Evolutionary conservation across 2,113 vertebrate species (phyloP).

Genomic region (Lophura nycthemera): DNA sequence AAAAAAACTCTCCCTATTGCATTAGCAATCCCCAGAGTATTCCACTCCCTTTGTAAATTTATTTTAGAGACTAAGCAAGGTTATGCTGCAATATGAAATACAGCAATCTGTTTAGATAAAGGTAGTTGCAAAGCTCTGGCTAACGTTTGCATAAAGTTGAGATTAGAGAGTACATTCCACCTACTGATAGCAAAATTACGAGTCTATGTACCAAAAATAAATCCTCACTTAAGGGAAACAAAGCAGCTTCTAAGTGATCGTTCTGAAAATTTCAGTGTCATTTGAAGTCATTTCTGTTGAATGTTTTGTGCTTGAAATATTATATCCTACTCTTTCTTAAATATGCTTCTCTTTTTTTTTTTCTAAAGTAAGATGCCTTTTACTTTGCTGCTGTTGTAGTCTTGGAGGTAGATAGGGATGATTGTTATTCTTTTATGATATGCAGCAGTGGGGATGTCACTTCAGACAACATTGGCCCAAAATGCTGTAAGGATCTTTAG

Average conservation of each 20-base stretch:
- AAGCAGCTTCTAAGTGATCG: constrained; percentile 1
- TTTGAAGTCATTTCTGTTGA: not conserved
- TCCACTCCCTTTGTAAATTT: constrained; percentile 27
- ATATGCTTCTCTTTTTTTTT: not conserved
- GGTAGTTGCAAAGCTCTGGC: not conserved
- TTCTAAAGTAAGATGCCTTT: not conserved
- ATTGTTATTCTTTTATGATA: not conserved
- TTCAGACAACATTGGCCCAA: not conserved
- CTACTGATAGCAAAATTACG: constrained; percentile 7
- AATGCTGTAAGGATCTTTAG: not conserved
- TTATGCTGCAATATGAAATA: not conserved
- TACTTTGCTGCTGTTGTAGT: not conserved
- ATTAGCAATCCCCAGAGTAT: not conserved
- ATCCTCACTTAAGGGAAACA: constrained; percentile 4
- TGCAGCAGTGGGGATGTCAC: not conserved
- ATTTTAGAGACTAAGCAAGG: constrained; percentile 11
- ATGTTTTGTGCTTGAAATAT: not conserved
- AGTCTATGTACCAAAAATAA: not conserved
- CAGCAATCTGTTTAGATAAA: not conserved
- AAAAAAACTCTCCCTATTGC: not conserved
- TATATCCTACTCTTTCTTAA: not conserved
- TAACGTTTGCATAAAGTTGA: not conserved
- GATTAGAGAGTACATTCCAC: not conserved
- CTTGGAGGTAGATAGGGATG: not conserved
- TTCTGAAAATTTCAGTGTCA: not conserved